These are phyloP conservation scores for Stercorarius parasiticus DNA, from an alignment of 2,113 vertebrate species.

Conservation along the genomic window DNA sequence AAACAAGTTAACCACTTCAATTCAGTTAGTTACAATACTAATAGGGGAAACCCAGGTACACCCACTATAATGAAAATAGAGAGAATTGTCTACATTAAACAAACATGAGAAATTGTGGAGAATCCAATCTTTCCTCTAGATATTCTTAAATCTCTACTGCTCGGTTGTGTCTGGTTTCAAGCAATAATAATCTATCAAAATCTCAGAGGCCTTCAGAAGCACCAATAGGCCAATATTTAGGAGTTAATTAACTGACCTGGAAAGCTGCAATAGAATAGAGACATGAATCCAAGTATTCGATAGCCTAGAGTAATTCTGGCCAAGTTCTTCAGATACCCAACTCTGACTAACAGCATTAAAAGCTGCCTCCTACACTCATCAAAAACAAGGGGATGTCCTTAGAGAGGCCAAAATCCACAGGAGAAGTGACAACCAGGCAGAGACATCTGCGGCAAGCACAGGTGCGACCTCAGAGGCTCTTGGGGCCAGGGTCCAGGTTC, in stretches of 20 bases:
- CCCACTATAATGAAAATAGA: neutral
- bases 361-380: neutral
- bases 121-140: neutral
- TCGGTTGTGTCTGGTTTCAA: neutral
- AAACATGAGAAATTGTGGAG: neutral
- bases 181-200: neutral
- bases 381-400: neutral
- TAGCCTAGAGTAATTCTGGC: neutral
- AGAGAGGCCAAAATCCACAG: neutral
- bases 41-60: neutral
- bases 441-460: accelerated
- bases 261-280: neutral
- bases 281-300: neutral
- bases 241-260: neutral
- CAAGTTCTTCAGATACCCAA: neutral
- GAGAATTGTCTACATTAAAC: neutral
- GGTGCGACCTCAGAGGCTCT: neutral
- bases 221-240: neutral
- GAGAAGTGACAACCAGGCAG: neutral
- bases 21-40: neutral
- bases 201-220: neutral
- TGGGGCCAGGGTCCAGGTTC: too few relatives aligned
- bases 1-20: neutral
- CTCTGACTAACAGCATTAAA: neutral
- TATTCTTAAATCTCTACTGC: neutral